Conservation (phyloP, 2,888 invertebrate genomes). For the Tetranychus truncatus region DNA sequence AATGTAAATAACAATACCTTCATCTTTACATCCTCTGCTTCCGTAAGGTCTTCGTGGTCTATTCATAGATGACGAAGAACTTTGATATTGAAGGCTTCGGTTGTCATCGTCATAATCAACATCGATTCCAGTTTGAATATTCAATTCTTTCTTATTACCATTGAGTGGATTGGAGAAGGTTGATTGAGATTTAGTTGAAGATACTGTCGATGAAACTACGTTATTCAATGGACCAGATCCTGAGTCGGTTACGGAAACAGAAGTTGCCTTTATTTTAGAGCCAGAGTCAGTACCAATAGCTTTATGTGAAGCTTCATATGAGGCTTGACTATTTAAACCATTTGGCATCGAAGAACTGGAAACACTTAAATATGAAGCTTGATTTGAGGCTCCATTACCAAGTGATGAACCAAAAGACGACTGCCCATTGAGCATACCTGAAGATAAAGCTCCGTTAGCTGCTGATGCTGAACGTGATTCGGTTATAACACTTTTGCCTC, state of each 20-base stretch:
- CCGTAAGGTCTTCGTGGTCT: background rate
- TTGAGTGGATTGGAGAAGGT: background rate
- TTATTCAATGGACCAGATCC: background rate
- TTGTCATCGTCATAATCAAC: background rate
- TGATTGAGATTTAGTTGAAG: background rate
- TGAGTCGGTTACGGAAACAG: background rate
- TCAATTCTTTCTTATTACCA: background rate
- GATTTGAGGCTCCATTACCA: background rate
- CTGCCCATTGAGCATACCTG: background rate
- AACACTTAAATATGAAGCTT: background rate
- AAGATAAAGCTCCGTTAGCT: background rate
- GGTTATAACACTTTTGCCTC: background rate
- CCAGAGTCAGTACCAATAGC: background rate
- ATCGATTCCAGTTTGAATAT: background rate
- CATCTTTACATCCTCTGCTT: background rate
- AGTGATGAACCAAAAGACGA: background rate
- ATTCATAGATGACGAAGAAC: background rate
- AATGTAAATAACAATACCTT: background rate
- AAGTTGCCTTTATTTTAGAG: background rate
- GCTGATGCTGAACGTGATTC: background rate
- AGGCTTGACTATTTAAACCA: background rate
- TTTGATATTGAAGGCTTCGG: background rate
- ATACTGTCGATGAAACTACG: background rate
- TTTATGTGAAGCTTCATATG: background rate
- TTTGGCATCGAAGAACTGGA: background rate